These are phyloP conservation scores for Elachura formosa DNA, from an alignment of 2,113 vertebrate species.

Conservation along the genomic window DNA sequence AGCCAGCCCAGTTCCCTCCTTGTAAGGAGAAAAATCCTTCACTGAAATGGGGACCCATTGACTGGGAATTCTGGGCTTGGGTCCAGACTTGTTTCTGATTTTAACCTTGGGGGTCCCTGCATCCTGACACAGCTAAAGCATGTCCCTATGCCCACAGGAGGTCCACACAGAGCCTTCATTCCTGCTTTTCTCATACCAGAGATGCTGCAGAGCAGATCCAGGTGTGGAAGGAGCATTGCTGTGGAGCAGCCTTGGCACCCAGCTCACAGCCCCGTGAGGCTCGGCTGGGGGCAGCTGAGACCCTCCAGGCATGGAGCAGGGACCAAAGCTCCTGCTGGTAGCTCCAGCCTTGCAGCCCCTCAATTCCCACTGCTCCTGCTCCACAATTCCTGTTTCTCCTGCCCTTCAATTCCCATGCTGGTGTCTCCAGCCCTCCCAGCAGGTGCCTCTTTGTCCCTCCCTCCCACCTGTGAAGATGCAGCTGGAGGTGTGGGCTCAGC, in stretches of 20 bases:
- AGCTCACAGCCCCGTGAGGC: accelerated
- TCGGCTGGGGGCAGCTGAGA: accelerated
- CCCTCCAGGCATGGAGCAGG: not conserved
- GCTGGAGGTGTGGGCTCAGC: not conserved
- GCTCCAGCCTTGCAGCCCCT: not conserved
- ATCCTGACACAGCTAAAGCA: not conserved
- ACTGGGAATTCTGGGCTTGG: not conserved
- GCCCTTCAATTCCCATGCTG: not conserved
- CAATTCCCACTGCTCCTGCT: not conserved
- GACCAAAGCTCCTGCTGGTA: not conserved
- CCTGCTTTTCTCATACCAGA: not conserved
- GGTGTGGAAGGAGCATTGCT: not conserved
- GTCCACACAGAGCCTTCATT: not conserved
- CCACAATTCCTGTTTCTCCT: not conserved
- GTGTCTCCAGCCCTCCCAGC: not conserved
- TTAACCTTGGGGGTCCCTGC: not conserved
- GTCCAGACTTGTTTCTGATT: not conserved
- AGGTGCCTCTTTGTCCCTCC: not conserved
- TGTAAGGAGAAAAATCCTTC: not conserved
- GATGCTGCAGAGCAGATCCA: not conserved
- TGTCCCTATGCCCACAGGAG: not conserved
- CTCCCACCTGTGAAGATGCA: not conserved
- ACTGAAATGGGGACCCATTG: not conserved
- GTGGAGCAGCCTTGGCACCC: not conserved
- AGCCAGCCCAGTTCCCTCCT: not conserved